Evolutionary conservation across 2,888 invertebrate species (phyloP).

Genomic region (Acleris laterana): DNA sequence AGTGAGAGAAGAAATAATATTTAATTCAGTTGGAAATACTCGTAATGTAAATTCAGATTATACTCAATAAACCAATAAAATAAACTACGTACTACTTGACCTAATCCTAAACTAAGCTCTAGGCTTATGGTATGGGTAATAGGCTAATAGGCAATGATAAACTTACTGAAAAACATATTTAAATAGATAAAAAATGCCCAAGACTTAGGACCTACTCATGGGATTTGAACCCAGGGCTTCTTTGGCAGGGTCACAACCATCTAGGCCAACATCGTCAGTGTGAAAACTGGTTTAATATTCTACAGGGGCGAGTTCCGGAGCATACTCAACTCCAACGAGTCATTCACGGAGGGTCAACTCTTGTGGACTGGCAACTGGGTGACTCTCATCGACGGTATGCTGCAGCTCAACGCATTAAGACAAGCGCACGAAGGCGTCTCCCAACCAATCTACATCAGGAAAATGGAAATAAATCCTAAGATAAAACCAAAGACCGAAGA

Average conservation of each 20-base stretch:
- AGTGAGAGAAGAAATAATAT: too few relatives aligned
- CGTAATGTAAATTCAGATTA: neutral
- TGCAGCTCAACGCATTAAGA: conserved; percentile 88
- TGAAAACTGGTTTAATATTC: conserved; percentile 10
- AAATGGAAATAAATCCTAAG: conserved; percentile 41
- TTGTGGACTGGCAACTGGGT: conserved; percentile 92
- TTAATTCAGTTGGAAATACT: too few relatives aligned
- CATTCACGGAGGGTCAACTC: conserved; percentile 56
- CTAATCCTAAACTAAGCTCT: too few relatives aligned
- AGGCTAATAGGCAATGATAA: too few relatives aligned
- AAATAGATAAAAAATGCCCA: too few relatives aligned
- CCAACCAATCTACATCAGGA: conserved; percentile 79
- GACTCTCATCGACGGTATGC: conserved; percentile 90
- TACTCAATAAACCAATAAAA: neutral
- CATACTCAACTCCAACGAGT: conserved; percentile 44
- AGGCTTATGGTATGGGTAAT: too few relatives aligned
- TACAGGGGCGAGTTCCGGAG: conserved; percentile 55
- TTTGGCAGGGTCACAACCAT: too few relatives aligned
- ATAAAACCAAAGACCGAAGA: conserved; percentile 23
- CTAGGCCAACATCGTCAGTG: too few relatives aligned
- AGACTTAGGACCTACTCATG: too few relatives aligned
- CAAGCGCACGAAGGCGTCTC: conserved; percentile 84
- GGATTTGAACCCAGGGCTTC: too few relatives aligned
- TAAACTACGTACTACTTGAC: too few relatives aligned
- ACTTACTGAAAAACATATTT: too few relatives aligned